Base-by-base conservation (phyloP, 2,888 invertebrate species). In the Rhyacophila evoluta region DNA sequence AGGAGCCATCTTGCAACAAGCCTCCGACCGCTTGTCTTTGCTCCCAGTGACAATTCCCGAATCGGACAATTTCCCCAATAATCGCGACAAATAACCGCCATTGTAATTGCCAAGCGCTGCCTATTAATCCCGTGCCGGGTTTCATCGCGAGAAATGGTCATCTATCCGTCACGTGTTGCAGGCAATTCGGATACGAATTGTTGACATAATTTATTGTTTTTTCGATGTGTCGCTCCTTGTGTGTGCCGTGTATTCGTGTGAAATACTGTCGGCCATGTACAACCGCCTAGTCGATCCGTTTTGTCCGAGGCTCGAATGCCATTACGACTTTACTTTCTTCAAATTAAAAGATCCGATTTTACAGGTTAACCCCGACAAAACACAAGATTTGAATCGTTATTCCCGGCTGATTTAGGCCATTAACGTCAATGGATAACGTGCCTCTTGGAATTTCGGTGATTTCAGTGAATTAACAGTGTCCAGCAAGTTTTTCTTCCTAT, bases 121-220 rank as follows among this genome's bases (percentile, higher is more conserved):
- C 77, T 12, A 68, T 27, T 36, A 68, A 79, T 68, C 72, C 70
- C 72, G 68, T 15, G 67, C 72, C 75, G 68, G 72, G 28, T 70
- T 72, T 55, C 37, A 27, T 25, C 19, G 29, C 27, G 29, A 28
- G 6, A 25, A 73, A 37, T n/a, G 41, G 36, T 29, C 69, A 41
- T 12, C 37, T 55, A 25, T 36, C 28, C 67, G 72, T 79, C 79
- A 77, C 79, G 74, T 79, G 74, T 74, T 75, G 74, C 70, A 68
- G 36, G 73, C 72, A 71, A 72, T 77, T 77, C 73, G 33, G 69
- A 39, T 69, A 77, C 55, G 74, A 77, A 79, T 79, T 79, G 79
- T 79, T 79, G 79, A 79, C 79, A 79, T 79, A 77, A 77, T 77
- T 79, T 79, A 79, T 79, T 79, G 79, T 79, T 79, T 79, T 79